Base-by-base conservation (phyloP, 2,113 vertebrate species). In the Mormyrus iriodes region DNA sequence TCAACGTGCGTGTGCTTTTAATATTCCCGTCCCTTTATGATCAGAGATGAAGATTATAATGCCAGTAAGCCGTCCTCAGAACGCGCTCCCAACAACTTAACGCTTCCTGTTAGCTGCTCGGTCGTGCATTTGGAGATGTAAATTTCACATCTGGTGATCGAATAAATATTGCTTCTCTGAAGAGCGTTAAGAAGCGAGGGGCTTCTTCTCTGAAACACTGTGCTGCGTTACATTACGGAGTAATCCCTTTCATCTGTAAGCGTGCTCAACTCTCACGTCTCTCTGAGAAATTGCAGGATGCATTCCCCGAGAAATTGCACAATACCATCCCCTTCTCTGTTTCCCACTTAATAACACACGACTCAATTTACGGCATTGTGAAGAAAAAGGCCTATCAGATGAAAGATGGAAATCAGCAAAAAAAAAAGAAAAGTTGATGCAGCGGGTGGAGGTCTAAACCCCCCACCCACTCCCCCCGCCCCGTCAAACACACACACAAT, bases 281-380 rank as follows among this genome's bases (percentile, higher is more conserved):
- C 85, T 42, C 49, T 35, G 51, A 53, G 85, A 86, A 86, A 86
- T 53, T 35, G 85, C 48, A 53, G 85, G 49, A 86, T 17, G 51
- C n/a, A 35, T 53, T 35, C 48, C 82, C 85, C 27, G n/a, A 53
- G 51, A 86, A 86, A 52, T 53, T 31, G 85, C 48, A 53, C 27
- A 53, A 86, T 17, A 55, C 27, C 4, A 51, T 31, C 51, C 85
- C 51, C 51, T 53, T 86, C 85, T 35, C 27, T 55, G 49, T 86
- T 86, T 53, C 31, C 51, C 51, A 31, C 85, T 86, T 86, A 86
- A 86, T 86, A 86, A 86, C 85, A 51, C 27, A 49, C 31, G 7
- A 31, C 51, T 86, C 85, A 53, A 86, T 86, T 86, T 86, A 53
- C n/a, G 15, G 44, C 51, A 0, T 15, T 55, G 85, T 51, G 31